Evolutionary conservation across 2,888 invertebrate genomes (phyloP).

Genomic region (Drosophila limbata): DNA sequence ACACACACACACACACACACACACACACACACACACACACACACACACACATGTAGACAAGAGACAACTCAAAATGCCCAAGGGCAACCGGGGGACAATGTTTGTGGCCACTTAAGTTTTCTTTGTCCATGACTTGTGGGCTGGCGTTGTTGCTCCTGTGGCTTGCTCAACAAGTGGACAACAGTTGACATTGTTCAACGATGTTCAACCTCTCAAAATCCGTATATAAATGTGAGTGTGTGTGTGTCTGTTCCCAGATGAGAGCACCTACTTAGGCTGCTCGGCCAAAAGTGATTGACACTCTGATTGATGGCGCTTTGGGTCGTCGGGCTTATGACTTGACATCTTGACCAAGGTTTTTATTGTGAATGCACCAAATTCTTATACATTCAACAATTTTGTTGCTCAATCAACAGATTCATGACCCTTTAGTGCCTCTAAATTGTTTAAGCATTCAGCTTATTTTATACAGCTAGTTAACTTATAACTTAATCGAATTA

Average conservation of each 20-base stretch:
- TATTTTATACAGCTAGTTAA: not conserved
- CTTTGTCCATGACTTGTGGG: constrained; percentile 73
- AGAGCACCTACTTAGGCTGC: constrained; percentile 60
- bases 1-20: constrained; percentile 2
- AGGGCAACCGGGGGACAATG: constrained; percentile 20
- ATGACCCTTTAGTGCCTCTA: not conserved
- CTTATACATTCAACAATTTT: constrained; percentile 2
- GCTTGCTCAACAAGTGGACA: constrained; percentile 74
- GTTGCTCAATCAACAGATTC: constrained; percentile 10
- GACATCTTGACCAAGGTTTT: constrained; percentile 57
- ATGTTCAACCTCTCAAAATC: constrained; percentile 54
- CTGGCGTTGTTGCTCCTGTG: constrained; percentile 40
- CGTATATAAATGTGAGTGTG: constrained; percentile 18
- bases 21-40: constrained; percentile 4
- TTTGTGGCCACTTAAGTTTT: constrained; percentile 78
- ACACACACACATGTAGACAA: constrained; percentile 7
- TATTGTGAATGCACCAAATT: constrained; percentile 35
- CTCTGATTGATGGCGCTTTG: constrained; percentile 75
- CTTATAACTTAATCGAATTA: constrained; percentile 14
- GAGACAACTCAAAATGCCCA: constrained; percentile 4
- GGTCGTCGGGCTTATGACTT: constrained; percentile 58
- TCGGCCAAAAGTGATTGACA: constrained; percentile 71
- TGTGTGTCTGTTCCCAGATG: constrained; percentile 9
- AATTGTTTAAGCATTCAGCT: not conserved
- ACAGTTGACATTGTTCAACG: constrained; percentile 71